Percentiles rank a stretch among this genome's conserved stretches.
These are phyloP conservation scores for Dinoponera quadriceps DNA, from an alignment of 1,140 invertebrate species.

Conservation along the genomic window DNA sequence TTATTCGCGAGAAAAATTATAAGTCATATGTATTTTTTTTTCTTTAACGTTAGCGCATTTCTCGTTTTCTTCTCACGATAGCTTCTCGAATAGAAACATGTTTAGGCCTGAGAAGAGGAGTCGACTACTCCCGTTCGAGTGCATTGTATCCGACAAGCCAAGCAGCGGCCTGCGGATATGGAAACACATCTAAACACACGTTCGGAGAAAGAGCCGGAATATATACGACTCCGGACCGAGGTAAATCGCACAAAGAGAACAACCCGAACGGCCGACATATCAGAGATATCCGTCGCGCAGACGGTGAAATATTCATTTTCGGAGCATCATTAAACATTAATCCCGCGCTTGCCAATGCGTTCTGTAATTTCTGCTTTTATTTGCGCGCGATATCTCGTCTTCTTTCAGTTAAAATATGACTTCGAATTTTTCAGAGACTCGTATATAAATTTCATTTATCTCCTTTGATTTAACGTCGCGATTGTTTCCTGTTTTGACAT, in stretches of 20 bases:
- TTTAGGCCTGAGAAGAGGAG: conserved; percentile 1
- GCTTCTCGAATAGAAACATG: background rate
- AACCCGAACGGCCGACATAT: background rate
- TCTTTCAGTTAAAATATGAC: too few relatives aligned
- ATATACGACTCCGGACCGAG: background rate
- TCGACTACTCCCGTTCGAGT: conserved; percentile 9
- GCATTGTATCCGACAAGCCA: conserved; percentile 3
- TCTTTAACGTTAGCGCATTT: background rate
- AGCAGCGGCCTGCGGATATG: background rate
- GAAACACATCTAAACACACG: conserved; percentile 1
- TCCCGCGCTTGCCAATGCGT: background rate
- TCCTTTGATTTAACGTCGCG: background rate
- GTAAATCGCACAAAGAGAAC: conserved; percentile 45
- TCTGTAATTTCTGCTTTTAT: background rate
- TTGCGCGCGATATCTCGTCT: too few relatives aligned
- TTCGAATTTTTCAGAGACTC: background rate
- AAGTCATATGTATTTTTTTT: background rate
- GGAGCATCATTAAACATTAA: conserved; percentile 9
- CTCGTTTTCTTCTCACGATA: background rate
- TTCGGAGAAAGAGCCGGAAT: background rate
- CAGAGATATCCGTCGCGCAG: background rate
- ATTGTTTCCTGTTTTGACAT: background rate
- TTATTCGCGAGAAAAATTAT: background rate
- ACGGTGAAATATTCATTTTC: conserved; percentile 6
- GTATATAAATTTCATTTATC: background rate